Evolutionary conservation across 2,797 vertebrate species (phyloP), one percentile per base, ranked within the genome.

Genomic region (Neosalanx taihuensis): DNA sequence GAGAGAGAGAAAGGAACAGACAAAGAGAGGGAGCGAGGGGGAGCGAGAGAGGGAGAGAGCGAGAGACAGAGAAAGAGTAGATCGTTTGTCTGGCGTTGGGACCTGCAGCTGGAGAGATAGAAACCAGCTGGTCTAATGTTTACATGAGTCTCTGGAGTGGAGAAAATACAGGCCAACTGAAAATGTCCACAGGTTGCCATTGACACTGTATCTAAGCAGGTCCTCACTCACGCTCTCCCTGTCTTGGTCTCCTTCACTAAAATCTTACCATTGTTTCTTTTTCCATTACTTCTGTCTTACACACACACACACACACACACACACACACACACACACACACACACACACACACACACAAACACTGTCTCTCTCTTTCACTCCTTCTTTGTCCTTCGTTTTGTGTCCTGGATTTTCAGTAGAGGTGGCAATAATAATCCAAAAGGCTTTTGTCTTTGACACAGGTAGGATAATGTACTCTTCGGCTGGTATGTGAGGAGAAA

Each of bases 121-220:
- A n/a, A 56, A 56, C 41, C 72, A 71, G 64, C 76, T 58, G 67
- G 23, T 31, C 46, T 29, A 31, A 6, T 56, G 67, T 69, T 69
- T 70, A 66, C 64, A 30, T 35, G 26, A 68, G 49, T n/a, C 61
- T 72, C 66, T 23, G 23, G 37, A 20, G 26, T 9, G 3, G 33
- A 41, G 60, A 33, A 37, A 35, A 20, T 41, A 61, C 60, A 18
- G 23, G 60, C 23, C 61, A 6, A 20, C 30, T n/a, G 20, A 57
- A 3, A 57, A 17, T 17, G 18, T 30, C 12, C 10, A 60, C 5
- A 58, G 35, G 66, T 58, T 57, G 12, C 30, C 18, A 66, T 18
- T 15, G 23, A 63, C 29, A 57, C 37, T 13, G 23, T 26, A 58
- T 71, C 60, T 63, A 51, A 53, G 46, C 60, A 51, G 49, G 23